phyloP scores from a whole-genome alignment of 2,888 invertebrate genomes.

The Ephialtes manifestator region DNA sequence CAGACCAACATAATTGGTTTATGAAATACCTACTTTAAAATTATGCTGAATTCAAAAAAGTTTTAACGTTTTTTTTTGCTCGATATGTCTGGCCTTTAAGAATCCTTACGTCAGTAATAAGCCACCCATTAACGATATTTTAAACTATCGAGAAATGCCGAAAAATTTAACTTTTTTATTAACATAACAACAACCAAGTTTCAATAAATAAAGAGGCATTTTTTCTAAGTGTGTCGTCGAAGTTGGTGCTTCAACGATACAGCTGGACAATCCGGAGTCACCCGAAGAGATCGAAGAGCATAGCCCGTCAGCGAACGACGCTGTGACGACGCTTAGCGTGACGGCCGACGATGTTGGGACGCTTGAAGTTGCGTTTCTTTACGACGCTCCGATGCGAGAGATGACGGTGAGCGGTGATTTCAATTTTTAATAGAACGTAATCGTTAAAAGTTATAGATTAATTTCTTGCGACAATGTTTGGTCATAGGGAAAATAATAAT shows the following conservation, averaged over 20 bases:
- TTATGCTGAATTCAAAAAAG: too few species aligned
- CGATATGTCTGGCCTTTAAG: too few species aligned
- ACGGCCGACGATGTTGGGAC: conserved; percentile 87
- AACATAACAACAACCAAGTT: not conserved
- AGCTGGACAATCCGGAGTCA: conserved; percentile 80
- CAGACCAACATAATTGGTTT: too few species aligned
- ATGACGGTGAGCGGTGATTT: conserved; percentile 89
- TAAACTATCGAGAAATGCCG: not conserved
- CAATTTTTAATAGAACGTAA: not conserved
- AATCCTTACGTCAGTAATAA: too few species aligned
- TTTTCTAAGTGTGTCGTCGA: conserved; percentile 82
- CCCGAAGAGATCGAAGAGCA: conserved; percentile 79
- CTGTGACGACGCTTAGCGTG: conserved; percentile 77
- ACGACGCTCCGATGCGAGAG: conserved; percentile 96
- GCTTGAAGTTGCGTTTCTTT: conserved; percentile 95
- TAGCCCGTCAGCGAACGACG: conserved; percentile 84
- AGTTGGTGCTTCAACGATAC: conserved; percentile 81
- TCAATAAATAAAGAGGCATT: not conserved
- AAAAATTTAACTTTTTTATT: not conserved
- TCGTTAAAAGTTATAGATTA: too few species aligned
- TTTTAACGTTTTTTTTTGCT: too few species aligned
- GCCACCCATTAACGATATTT: too few species aligned
- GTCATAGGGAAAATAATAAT: too few species aligned
- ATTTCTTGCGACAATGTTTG: too few species aligned
- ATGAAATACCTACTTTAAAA: too few species aligned